Percentiles rank a stretch among this genome's conserved stretches.
Conservation (phyloP, 2,113 vertebrate genomes). For the Madoqua kirkii region DNA sequence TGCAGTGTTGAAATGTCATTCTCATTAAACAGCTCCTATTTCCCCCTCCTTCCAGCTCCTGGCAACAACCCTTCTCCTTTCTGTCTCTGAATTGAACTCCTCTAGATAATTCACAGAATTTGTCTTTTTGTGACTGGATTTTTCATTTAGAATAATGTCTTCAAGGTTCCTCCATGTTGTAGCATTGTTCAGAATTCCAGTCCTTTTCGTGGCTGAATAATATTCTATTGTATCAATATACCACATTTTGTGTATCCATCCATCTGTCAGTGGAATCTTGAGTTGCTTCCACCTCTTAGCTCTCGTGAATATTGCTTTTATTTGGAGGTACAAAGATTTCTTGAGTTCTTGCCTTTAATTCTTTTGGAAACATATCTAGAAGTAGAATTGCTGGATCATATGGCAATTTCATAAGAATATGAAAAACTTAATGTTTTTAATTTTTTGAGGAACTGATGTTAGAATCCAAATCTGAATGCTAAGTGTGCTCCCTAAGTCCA, state of each 20-base stretch:
- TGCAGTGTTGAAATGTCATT: not conserved
- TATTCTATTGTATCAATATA: not conserved
- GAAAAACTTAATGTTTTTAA: not conserved
- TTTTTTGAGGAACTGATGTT: not conserved
- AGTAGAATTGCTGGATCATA: not conserved
- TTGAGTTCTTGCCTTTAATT: not conserved
- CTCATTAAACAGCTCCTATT: not conserved
- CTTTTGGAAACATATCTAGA: not conserved
- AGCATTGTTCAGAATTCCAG: not conserved
- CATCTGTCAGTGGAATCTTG: not conserved
- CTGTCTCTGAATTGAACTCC: not conserved
- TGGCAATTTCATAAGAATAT: not conserved
- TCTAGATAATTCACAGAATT: not conserved
- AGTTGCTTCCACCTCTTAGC: not conserved
- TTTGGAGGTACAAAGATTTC: not conserved
- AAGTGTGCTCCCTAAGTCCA: not conserved
- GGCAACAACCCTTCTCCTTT: not conserved
- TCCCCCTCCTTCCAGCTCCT: not conserved
- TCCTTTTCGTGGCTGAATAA: not conserved
- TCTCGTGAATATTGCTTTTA: not conserved
- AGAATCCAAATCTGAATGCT: not conserved
- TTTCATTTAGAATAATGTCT: not conserved
- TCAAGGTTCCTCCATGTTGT: not conserved
- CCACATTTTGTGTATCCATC: not conserved
- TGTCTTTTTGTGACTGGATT: not conserved